Evolutionary conservation across 2,113 vertebrate genomes (phyloP).

Genomic region (Paradoxurus hermaphroditus): DNA sequence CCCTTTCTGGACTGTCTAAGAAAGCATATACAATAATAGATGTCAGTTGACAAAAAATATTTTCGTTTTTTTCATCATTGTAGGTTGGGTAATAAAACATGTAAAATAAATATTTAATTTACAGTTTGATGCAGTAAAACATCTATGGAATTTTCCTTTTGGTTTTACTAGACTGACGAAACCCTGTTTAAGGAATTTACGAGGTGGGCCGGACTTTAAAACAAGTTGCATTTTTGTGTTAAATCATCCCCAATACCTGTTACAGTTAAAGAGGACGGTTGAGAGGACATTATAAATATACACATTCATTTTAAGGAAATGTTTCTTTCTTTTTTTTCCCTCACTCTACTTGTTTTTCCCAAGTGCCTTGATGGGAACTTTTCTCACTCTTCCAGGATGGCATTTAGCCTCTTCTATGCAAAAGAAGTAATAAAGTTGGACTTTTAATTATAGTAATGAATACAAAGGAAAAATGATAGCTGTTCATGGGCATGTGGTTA

Average conservation of each 20-base stretch:
- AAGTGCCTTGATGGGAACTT: background rate
- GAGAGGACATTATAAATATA: background rate
- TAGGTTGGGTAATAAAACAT: background rate
- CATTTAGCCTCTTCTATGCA: background rate
- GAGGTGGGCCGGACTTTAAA: background rate
- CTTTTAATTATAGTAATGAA: background rate
- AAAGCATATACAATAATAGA: background rate
- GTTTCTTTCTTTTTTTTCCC: background rate
- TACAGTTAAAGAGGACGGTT: background rate
- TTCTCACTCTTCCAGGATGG: background rate
- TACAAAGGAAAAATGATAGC: background rate
- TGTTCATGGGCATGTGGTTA: background rate
- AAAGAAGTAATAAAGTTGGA: conserved; percentile 6
- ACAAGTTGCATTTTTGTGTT: background rate
- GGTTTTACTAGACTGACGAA: background rate
- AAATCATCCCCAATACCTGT: background rate
- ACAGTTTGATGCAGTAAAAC: background rate
- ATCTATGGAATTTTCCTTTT: background rate
- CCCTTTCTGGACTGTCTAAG: background rate
- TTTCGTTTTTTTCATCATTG: background rate
- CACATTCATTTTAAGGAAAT: background rate
- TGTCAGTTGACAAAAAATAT: background rate
- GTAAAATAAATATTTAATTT: background rate
- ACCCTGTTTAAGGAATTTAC: background rate
- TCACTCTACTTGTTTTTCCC: no score